phyloP scores from a whole-genome alignment of 35 echinoderm and acorn worm species.

The Ophioderma brevispina region DNA sequence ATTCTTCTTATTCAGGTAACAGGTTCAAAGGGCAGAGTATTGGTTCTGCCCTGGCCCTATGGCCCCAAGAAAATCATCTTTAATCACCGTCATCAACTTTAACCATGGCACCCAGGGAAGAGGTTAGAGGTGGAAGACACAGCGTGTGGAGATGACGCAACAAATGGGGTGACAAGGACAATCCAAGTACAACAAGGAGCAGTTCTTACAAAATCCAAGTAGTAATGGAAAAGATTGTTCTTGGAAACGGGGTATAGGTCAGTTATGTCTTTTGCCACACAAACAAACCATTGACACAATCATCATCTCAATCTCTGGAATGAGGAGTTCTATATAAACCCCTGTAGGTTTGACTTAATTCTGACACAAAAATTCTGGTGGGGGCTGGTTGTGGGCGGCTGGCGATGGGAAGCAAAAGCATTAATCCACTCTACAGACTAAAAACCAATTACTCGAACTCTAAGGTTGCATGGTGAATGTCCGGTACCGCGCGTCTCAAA shows the following conservation, averaged over 20 bases:
- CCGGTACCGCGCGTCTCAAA: background rate
- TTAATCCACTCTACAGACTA: background rate
- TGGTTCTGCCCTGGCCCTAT: slow-evolving; percentile 84
- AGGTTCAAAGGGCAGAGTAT: slow-evolving; percentile 96
- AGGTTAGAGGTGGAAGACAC: slow-evolving; percentile 27
- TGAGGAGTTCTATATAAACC: too few species aligned
- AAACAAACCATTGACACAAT: too few species aligned
- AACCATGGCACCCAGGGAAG: slow-evolving; percentile 77
- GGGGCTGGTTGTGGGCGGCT: too few species aligned
- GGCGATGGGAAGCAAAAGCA: background rate
- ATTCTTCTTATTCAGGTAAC: slow-evolving; percentile 69
- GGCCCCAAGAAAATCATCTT: slow-evolving; percentile 98
- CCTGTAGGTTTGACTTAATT: too few species aligned
- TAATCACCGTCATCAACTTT: slow-evolving; percentile 98
- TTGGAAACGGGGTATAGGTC: too few species aligned
- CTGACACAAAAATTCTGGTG: too few species aligned
- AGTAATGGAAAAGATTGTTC: too few species aligned
- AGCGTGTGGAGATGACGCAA: slow-evolving; percentile 53
- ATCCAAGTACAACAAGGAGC: slow-evolving; percentile 88
- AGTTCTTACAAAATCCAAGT: slow-evolving; percentile 99
- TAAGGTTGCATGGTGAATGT: background rate
- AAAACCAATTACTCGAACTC: background rate
- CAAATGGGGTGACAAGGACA: slow-evolving; percentile 70
- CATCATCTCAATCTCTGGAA: too few species aligned
- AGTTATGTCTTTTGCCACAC: too few species aligned